These are phyloP conservation scores for pig (Sus scrofa) DNA, from an alignment of 2,113 vertebrate species.

Conservation along the genomic window DNA sequence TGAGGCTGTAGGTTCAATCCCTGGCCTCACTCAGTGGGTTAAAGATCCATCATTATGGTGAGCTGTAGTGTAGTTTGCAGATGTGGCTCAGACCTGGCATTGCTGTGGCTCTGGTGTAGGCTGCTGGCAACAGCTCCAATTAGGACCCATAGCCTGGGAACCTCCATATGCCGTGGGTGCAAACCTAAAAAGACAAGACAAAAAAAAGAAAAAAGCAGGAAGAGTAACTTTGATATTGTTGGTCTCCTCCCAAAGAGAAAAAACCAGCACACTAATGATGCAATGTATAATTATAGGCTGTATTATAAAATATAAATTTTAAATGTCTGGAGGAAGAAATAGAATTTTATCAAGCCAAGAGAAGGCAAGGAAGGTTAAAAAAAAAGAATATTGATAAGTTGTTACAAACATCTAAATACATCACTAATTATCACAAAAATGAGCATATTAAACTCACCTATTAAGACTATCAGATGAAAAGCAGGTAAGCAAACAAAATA, in stretches of 20 bases:
- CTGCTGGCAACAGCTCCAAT: no score
- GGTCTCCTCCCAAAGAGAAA: not conserved
- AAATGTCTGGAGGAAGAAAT: not conserved
- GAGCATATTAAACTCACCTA: not conserved
- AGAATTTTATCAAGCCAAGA: conserved; percentile 9
- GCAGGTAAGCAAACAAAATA: not conserved
- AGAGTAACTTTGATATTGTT: not conserved
- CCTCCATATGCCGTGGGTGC: no score
- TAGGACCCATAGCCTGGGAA: no score
- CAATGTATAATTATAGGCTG: not conserved
- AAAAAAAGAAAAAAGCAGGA: not conserved
- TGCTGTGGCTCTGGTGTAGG: no score
- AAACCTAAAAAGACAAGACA: no score
- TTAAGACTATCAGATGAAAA: not conserved
- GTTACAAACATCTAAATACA: not conserved
- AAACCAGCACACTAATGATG: not conserved
- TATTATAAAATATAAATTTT: conserved; percentile 33
- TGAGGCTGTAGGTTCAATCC: no score
- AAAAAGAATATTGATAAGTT: not conserved
- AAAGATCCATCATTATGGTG: no score
- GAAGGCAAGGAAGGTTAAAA: not conserved
- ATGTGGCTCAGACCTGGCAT: no score
- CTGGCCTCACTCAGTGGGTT: no score
- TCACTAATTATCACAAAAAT: not conserved
- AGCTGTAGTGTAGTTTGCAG: no score